These are phyloP conservation scores for Ctenopoma kingsleyae DNA, from an alignment of 2,797 vertebrate species.

Conservation along the genomic window DNA sequence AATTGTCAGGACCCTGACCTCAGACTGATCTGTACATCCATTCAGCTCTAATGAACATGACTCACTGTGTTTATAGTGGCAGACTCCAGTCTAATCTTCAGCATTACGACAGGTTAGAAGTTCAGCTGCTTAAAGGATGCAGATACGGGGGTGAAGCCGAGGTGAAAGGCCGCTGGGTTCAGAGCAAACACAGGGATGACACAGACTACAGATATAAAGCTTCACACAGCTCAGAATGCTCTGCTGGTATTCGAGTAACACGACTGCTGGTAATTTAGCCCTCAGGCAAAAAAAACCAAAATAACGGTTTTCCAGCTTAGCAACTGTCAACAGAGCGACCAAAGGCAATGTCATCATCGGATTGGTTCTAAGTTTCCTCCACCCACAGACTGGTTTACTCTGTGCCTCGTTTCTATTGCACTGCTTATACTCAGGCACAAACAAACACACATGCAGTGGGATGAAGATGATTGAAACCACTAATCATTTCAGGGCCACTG, in stretches of 20 bases:
- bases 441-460: constrained; percentile 69
- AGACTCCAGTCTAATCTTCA: constrained; percentile 27
- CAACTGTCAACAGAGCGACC: constrained; percentile 73
- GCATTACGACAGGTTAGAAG: constrained; percentile 37
- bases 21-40: constrained; percentile 34
- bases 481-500: constrained; percentile 73
- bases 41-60: constrained; percentile 56
- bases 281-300: constrained; percentile 66
- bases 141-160: constrained; percentile 37
- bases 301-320: constrained; percentile 63
- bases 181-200: constrained; percentile 18
- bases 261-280: constrained; percentile 52
- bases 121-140: constrained; percentile 47
- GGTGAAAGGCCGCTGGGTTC: constrained; percentile 57
- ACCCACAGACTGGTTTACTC: constrained; percentile 69
- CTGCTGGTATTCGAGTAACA: constrained; percentile 46
- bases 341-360: constrained; percentile 67
- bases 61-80: constrained; percentile 56
- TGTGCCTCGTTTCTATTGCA: constrained; percentile 61
- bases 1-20: constrained; percentile 39
- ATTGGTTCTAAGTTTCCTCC: constrained; percentile 71
- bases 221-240: constrained; percentile 18
- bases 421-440: constrained; percentile 65
- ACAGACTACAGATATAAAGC: background rate
- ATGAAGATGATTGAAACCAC: constrained; percentile 66